phyloP scores from a whole-genome alignment of 2,797 vertebrate species.

The Brachyrhaphis roseni region DNA sequence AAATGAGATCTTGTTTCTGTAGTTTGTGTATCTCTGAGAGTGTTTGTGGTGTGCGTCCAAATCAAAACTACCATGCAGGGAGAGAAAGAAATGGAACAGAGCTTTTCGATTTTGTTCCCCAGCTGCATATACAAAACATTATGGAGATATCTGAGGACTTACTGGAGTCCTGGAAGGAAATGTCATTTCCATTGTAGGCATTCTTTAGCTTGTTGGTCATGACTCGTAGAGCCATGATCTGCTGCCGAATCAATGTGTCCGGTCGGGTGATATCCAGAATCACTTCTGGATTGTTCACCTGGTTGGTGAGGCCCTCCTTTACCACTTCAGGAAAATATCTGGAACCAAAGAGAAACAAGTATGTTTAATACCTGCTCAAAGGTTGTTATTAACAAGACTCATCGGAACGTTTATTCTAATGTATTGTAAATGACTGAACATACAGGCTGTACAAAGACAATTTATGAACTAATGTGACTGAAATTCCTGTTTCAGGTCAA shows the following conservation, averaged over 20 bases:
- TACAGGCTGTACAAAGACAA: not conserved
- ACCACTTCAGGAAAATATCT: constrained; percentile 98
- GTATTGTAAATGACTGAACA: not conserved
- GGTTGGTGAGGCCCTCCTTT: constrained; percentile 96
- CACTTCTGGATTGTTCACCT: constrained; percentile 96
- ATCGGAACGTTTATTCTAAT: not conserved
- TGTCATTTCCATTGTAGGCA: constrained; percentile 95
- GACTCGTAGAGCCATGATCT: constrained; percentile 97
- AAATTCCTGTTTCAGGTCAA: not conserved
- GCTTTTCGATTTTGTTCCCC: constrained; percentile 4
- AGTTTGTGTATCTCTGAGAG: constrained; percentile 8
- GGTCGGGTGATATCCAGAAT: constrained; percentile 96
- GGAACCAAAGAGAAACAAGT: not conserved
- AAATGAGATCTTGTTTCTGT: constrained; percentile 40
- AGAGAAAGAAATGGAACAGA: constrained; percentile 12
- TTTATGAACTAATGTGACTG: not conserved
- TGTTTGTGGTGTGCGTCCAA: constrained; percentile 1
- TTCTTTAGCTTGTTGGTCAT: constrained; percentile 98
- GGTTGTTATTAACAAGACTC: not conserved
- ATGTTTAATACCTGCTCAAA: not conserved
- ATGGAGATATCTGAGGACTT: constrained; percentile 64
- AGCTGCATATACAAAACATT: constrained; percentile 1
- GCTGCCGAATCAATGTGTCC: constrained; percentile 94
- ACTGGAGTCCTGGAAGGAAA: constrained; percentile 98
- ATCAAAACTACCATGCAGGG: constrained; percentile 23